Evolutionary conservation across 2,113 vertebrate species (phyloP).

Genomic region (Cololabis saira): DNA sequence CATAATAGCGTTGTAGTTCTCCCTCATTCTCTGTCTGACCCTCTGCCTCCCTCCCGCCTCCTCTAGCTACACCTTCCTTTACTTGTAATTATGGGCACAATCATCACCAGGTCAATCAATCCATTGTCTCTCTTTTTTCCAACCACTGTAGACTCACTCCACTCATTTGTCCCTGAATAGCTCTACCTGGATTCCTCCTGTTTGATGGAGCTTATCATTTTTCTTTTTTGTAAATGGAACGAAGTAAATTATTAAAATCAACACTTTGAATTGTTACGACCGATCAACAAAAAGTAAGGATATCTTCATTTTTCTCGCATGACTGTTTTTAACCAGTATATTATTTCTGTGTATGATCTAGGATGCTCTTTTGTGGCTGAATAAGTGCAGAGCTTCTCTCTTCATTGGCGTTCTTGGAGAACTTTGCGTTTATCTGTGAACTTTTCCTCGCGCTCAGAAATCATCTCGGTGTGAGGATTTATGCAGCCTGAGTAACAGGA

Average conservation of each 20-base stretch:
- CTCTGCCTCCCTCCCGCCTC: conserved; percentile 20
- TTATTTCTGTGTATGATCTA: background rate
- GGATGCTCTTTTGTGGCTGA: background rate
- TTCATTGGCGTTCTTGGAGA: background rate
- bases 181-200: background rate
- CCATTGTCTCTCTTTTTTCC: conserved; percentile 37
- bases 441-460: background rate
- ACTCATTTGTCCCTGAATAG: conserved; percentile 19
- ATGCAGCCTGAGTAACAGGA: conserved; percentile 49
- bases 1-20: conserved; percentile 56
- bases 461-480: conserved; percentile 17
- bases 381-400: background rate
- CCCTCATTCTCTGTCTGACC: conserved; percentile 3
- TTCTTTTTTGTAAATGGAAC: conserved; percentile 1
- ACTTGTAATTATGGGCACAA: conserved; percentile 53
- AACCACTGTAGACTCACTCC: conserved; percentile 5
- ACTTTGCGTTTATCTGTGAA: conserved; percentile 4
- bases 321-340: background rate
- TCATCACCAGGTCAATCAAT: conserved; percentile 62
- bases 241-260: background rate
- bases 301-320: conserved; percentile 14
- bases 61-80: conserved; percentile 50
- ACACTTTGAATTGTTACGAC: conserved; percentile 20
- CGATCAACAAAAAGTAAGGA: conserved; percentile 63
- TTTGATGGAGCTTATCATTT: conserved; percentile 14